These are phyloP conservation scores for Luscinia megarhynchos DNA, from an alignment of 2,797 vertebrate genomes.

Conservation along the genomic window DNA sequence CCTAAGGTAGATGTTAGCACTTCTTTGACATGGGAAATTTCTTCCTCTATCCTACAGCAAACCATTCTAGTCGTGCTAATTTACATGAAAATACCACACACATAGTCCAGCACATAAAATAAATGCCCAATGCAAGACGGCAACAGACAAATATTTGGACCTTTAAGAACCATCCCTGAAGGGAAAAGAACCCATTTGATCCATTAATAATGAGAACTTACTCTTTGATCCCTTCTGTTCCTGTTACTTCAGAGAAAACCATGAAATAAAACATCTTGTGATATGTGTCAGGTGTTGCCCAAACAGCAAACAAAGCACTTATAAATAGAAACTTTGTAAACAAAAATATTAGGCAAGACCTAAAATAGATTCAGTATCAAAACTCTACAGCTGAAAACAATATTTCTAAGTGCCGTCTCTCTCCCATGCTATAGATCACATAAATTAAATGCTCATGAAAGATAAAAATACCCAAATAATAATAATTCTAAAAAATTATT, in stretches of 20 bases:
- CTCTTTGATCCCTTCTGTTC: slow-evolving; percentile 56
- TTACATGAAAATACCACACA: neutral
- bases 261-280: neutral
- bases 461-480: neutral
- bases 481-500: neutral
- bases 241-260: slow-evolving; percentile 22
- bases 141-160: slow-evolving; percentile 10
- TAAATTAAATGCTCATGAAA: neutral
- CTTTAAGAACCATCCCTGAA: neutral
- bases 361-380: neutral
- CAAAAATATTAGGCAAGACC: neutral
- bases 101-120: neutral
- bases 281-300: neutral
- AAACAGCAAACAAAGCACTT: slow-evolving; percentile 31
- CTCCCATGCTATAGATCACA: neutral
- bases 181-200: slow-evolving; percentile 20
- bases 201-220: slow-evolving; percentile 47
- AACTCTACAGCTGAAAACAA: neutral
- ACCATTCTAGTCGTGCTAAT: neutral
- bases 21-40: neutral
- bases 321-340: neutral
- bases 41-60: neutral
- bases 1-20: neutral
- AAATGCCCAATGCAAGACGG: neutral
- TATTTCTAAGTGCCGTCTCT: neutral